Percentiles rank a stretch among this genome's conserved stretches.
Evolutionary conservation across 2,113 vertebrate genomes (phyloP).

Genomic region (Anarrhichthys ocellatus): DNA sequence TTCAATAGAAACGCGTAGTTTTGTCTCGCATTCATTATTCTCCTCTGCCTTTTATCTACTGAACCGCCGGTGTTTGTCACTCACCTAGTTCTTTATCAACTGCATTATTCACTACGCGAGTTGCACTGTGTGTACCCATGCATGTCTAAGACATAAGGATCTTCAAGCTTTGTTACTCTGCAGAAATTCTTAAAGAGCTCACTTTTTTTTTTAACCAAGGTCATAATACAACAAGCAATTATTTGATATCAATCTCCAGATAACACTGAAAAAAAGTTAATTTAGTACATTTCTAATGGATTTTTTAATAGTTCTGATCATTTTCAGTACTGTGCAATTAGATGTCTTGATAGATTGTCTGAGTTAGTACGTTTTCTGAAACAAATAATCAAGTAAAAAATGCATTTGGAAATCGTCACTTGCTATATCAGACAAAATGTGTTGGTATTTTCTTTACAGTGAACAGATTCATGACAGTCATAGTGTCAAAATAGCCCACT

Average conservation of each 20-base stretch:
- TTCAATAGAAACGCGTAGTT: slow-evolving; percentile 28
- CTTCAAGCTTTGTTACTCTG: neutral
- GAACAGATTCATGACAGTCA: slow-evolving; percentile 10
- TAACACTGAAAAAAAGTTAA: neutral
- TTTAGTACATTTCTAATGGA: neutral
- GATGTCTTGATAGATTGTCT: neutral
- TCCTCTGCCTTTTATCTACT: slow-evolving; percentile 68
- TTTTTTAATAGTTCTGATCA: neutral
- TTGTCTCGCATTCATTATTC: slow-evolving; percentile 61
- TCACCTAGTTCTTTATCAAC: slow-evolving; percentile 66
- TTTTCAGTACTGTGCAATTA: neutral
- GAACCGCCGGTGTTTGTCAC: slow-evolving; percentile 45
- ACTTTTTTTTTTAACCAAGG: neutral
- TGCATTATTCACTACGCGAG: slow-evolving; percentile 48
- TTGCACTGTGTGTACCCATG: neutral
- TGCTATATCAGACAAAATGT: neutral
- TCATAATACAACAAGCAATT: slow-evolving; percentile 11
- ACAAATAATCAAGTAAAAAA: neutral
- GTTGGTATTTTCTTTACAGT: neutral
- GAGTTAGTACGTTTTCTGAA: neutral
- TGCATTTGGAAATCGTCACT: neutral
- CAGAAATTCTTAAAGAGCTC: slow-evolving; percentile 9
- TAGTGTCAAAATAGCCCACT: slow-evolving; percentile 35
- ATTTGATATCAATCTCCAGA: neutral
- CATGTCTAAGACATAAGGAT: neutral